Conservation (phyloP, 1,140 invertebrate genomes). For the Tyrophagus putrescentiae region DNA sequence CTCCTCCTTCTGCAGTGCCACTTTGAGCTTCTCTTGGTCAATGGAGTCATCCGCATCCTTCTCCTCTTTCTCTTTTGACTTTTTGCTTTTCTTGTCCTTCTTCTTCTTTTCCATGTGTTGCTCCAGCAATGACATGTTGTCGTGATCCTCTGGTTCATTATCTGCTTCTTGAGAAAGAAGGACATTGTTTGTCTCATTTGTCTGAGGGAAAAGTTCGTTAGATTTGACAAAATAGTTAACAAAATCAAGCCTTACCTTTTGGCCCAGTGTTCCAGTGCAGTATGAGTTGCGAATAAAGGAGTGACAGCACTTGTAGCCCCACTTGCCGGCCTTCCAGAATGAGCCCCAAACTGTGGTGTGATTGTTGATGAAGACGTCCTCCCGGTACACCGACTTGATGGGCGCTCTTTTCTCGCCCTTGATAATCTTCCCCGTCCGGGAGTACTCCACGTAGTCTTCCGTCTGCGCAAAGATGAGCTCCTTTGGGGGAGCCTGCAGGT, state of each 20-base stretch:
- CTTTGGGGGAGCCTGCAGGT: conserved; percentile 67
- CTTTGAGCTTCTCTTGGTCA: conserved; percentile 24
- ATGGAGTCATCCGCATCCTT: conserved; percentile 10
- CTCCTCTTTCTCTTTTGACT: background rate
- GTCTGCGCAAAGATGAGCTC: conserved; percentile 80
- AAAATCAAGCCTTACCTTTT: too few species aligned
- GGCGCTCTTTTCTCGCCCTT: conserved; percentile 70
- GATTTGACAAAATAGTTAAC: background rate
- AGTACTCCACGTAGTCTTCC: conserved; percentile 56
- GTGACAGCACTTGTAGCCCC: conserved; percentile 94
- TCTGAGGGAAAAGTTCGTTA: background rate
- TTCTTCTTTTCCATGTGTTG: conserved; percentile 20
- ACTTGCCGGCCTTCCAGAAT: conserved; percentile 73
- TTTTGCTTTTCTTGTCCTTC: conserved; percentile 9
- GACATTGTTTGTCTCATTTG: background rate
- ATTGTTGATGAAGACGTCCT: conserved; percentile 82
- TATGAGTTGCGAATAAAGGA: conserved; percentile 67
- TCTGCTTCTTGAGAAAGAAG: background rate
- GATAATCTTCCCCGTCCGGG: conserved; percentile 67
- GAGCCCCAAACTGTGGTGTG: conserved; percentile 90
- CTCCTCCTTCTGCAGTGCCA: conserved; percentile 52
- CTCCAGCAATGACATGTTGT: conserved; percentile 12
- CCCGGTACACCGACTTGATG: conserved; percentile 78
- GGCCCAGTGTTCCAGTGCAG: conserved; percentile 61
- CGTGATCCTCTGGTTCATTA: conserved; percentile 11